Base-by-base conservation (phyloP, 2,888 invertebrate genomes). In the Polia nebulosa region DNA sequence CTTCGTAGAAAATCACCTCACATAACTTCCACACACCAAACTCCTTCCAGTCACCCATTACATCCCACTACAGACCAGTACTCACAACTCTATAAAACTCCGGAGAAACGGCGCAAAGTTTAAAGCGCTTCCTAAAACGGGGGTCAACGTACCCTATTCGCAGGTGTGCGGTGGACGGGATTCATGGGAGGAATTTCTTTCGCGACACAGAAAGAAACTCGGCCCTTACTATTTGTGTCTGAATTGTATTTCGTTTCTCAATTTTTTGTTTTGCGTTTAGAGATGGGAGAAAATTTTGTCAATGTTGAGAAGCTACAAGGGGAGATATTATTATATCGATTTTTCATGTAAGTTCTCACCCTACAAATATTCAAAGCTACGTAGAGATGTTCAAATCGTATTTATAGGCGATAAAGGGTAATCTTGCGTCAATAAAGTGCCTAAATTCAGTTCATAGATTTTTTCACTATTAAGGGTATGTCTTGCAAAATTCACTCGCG, bases 101-200 rank as follows among this genome's bases (percentile, higher is more conserved):
- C 51, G 57, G 47, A 27, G 62, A 57, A 75, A 72, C 44, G 80
- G 60, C 68, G 61, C 47, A 78, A 60, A 84, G 72, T 86, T 86
- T 85, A 81, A 85, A 86, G 82, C 56, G 76, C 58, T 71, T 66
- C 71, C 76, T 76, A 73, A 75, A 78, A 72, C 59, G 62, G 13
- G 51, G 85, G 85, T 86, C 85, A 72, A 69, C 68, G 82, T 56
- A 78, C 84, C 75, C 73, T 63, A 64, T 45, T 62, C 83, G 58
- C 88, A 89, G 88, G 89, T 88, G 89, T 83, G 82, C 78, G 75
- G 72, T 62, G 76, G 79, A 81, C 81, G 78, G 76, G 81, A 84
- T 86, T 85, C 85, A 83, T 74, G 80, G 72, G 78, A 73, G 82
- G 81, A 84, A 86, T 87, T 89, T 87, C 87, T 86, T 85, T 81